Evolutionary conservation across 2,888 invertebrate genomes (phyloP), one percentile per base, ranked within the genome.

Genomic region (Calameuta filiformis): DNA sequence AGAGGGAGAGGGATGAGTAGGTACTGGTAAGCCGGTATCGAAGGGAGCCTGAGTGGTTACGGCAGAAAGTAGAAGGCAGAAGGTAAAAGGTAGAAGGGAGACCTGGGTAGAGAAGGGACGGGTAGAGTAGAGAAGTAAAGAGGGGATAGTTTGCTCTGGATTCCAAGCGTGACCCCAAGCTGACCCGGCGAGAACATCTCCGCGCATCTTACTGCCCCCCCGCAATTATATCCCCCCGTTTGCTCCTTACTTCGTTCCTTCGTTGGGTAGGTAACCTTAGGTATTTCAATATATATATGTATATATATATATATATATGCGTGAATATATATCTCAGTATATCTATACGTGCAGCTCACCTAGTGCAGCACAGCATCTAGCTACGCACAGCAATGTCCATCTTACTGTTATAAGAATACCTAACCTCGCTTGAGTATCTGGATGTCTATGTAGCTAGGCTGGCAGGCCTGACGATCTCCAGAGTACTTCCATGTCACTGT

Each of bases 121-220:
- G 31, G 34, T 33, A 71, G 86, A 83, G 56, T 56, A 56, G 56
- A 56, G 56, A 56, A 56, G 56, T 9, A 56, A 56, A 56, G 56
- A 15, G 88, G 90, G 90, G 89, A 90, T 90, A 89, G 90, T 90
- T 91, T 91, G 91, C 91, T 91, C 91, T 91, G 91, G 90, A 91
- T 91, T 91, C 90, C 91, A 91, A 88, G 88, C 90, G 89, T 90
- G 91, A 91, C 91, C 91, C 88, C 83, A 81, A 87, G 89, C 89
- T 91, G 91, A 91, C 91, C 91, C 85, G 90, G 85, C 90, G 89
- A 89, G 91, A 91, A 90, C 90, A 91, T 90, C 90, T 89, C 89
- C 87, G 88, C 87, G 88, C 87, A 88, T 88, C 89, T 85, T 82
- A 84, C 84, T 81, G 81, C 81, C 84, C 83, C 83, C 81, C 82